Base-by-base conservation (phyloP, 2,888 invertebrate species). In the Tromatobia lineatoria region DNA sequence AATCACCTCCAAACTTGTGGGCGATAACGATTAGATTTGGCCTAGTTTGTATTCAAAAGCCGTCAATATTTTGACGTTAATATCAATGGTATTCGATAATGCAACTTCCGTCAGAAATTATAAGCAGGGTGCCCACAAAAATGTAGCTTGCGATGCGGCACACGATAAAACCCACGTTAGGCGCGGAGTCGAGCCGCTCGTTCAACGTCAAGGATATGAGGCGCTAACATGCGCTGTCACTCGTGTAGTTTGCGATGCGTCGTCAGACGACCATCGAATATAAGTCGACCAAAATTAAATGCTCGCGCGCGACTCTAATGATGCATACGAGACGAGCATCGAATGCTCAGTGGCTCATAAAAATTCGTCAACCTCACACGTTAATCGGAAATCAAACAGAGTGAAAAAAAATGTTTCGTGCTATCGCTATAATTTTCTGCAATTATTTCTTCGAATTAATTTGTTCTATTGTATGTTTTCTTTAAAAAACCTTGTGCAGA, bases 1-100 rank as follows among this genome's bases (percentile, higher is more conserved):
- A n/a, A 50, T 18, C 18, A 18, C 2, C 18, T n/a, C 52, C 64
- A 76, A 64, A 76, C 25, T 23, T 23, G 23, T 20, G 47, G 69
- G 20, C 15, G 47, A 20, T 52, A 54, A 69, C 50, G 11, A 61
- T 59, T 75, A 50, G 42, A 69, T 77, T 71, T 18, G 18, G 50
- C 23, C 42, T 54, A 29, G 73, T 83, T 77, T 11, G 73, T 77
- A 83, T 83, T 83, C 83, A 47, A 23, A 10, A 42, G 54, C 34
- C 42, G 83, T 77, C 73, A 10, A 73, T 50, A 29, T 77, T 77
- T 75, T 64, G 25, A 52, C 69, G 67, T 15, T 52, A 57, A 67
- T 64, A 59, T 73, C 77, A 64, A 74, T 66, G 29, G 20, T 20
- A 25, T 67, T 78, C 23, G 73, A 20, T 69, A 38, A 77, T 80